Conservation (phyloP, 2,888 invertebrate genomes). For the Camponotus fellah region DNA sequence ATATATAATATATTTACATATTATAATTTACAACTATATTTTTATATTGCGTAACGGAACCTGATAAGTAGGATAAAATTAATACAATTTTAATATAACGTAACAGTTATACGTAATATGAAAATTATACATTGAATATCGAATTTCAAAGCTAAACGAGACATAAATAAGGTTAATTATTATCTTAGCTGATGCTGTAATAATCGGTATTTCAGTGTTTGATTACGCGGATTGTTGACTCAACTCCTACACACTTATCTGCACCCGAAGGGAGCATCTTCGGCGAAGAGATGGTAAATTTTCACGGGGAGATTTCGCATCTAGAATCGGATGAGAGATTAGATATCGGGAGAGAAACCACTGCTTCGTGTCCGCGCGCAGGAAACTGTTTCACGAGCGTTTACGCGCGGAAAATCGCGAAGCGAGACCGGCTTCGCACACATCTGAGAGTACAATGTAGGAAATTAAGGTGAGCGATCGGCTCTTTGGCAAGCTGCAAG, state of each 20-base stretch:
- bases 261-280: not conserved
- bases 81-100: too few relatives aligned
- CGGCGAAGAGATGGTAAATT: not conserved
- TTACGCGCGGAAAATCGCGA: slow-evolving; percentile 41
- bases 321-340: not conserved
- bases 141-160: slow-evolving; percentile 2
- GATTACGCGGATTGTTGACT: not conserved
- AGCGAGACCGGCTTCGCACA: slow-evolving; percentile 5
- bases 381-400: not conserved
- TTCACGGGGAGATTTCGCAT: not conserved
- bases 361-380: not conserved
- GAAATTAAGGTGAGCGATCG: slow-evolving; percentile 65
- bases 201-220: not conserved
- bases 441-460: slow-evolving; percentile 57
- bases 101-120: not conserved
- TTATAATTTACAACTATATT: slow-evolving; percentile 36
- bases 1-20: slow-evolving; percentile 18
- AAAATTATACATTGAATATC: slow-evolving; percentile 26
- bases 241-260: not conserved
- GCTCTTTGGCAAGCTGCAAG: slow-evolving; percentile 22
- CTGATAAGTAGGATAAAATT: not conserved
- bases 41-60: slow-evolving; percentile 25
- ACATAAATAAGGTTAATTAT: slow-evolving; percentile 37
- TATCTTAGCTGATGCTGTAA: not conserved
- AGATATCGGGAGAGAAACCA: not conserved